Percentiles rank a stretch among this genome's conserved stretches.
phyloP scores from a whole-genome alignment of 2,113 vertebrate genomes.

The Numenius arquata region DNA sequence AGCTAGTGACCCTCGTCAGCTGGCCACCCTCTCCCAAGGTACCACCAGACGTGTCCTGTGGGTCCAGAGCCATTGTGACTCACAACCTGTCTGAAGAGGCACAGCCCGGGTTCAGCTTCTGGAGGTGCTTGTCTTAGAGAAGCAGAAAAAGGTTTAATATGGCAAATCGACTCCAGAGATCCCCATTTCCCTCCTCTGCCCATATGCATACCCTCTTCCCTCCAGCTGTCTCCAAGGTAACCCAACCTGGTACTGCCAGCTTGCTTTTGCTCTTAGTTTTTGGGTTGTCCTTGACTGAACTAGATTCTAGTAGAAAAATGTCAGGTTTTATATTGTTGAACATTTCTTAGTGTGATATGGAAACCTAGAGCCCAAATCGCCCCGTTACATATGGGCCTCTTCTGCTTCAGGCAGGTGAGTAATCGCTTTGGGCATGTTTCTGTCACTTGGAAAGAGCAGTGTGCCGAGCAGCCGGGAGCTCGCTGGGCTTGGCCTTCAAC shows the following conservation, averaged over 20 bases:
- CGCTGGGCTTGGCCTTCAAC: accelerated
- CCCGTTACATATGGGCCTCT: not conserved
- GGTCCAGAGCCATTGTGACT: not conserved
- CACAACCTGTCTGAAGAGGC: not conserved
- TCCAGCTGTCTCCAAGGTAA: not conserved
- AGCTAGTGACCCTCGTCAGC: not conserved
- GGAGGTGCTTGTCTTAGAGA: not conserved
- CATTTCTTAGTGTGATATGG: not conserved
- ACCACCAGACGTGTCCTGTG: not conserved
- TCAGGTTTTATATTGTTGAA: not conserved
- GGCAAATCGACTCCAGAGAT: not conserved
- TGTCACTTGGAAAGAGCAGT: conserved; percentile 25
- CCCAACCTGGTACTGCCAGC: not conserved
- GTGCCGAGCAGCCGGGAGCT: not conserved
- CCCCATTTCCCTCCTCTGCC: not conserved
- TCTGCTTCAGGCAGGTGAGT: not conserved
- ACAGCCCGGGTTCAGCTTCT: not conserved
- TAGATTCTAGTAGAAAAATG: conserved; percentile 34
- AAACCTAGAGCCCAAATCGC: not conserved
- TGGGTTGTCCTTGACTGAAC: conserved; percentile 4
- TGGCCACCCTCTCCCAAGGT: not conserved
- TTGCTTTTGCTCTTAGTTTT: not conserved
- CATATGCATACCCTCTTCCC: not conserved
- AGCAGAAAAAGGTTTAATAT: not conserved
- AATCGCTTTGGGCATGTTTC: not conserved